These are phyloP conservation scores for Microctenopoma lineatum DNA, from an alignment of 2,797 vertebrate genomes.

Conservation along the genomic window DNA sequence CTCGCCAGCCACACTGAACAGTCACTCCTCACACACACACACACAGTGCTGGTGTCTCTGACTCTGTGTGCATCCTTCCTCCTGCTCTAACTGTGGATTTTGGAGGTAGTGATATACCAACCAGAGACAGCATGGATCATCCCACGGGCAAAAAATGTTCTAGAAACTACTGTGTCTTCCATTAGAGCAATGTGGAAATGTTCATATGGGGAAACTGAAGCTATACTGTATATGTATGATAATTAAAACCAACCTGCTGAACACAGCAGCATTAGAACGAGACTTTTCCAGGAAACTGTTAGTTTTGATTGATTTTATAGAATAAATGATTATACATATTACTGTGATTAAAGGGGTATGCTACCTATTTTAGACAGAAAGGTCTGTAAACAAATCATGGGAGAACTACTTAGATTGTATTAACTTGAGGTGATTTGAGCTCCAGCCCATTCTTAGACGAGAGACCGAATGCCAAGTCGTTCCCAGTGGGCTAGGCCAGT, in stretches of 20 bases:
- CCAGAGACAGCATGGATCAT: slow-evolving; percentile 26
- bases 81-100: slow-evolving; percentile 32
- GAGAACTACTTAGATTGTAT: background rate
- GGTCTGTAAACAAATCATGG: background rate
- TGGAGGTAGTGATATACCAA: slow-evolving; percentile 14
- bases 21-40: slow-evolving; percentile 1
- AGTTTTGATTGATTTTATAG: too few relatives aligned
- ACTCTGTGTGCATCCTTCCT: slow-evolving; percentile 21
- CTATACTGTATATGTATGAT: background rate
- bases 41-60: slow-evolving; percentile 13
- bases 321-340: too few relatives aligned
- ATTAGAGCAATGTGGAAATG: background rate
- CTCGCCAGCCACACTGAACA: slow-evolving; percentile 48
- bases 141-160: slow-evolving; percentile 46
- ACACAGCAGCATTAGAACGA: background rate
- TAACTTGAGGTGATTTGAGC: background rate
- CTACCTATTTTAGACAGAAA: background rate
- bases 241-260: background rate
- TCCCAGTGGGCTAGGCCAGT: too few relatives aligned
- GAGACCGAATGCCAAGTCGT: background rate
- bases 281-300: too few relatives aligned
- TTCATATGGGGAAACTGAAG: background rate
- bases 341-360: background rate
- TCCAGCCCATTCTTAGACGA: background rate
- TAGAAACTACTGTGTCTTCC: slow-evolving; percentile 21